Base-by-base conservation (phyloP, 2,113 vertebrate species). In the Lagopus leucura region DNA sequence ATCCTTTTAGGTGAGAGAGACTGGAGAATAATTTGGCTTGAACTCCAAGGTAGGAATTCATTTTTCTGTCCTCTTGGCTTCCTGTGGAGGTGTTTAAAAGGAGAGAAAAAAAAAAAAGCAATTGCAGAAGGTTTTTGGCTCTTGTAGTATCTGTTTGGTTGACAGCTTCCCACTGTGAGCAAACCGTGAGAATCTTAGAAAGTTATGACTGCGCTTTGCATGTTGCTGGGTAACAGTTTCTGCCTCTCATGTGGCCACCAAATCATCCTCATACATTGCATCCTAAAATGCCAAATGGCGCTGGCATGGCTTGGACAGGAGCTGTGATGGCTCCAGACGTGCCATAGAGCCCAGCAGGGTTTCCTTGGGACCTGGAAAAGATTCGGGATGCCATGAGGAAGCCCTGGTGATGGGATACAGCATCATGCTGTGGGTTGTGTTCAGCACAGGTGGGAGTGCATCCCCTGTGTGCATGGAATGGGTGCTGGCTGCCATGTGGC, bases 171-270 rank as follows among this genome's bases (percentile, higher is more conserved):
- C n/a, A 17, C 36, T 60, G 50, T 77, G 60, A 2, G 1, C 25
- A 72, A 93, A n/a, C 75, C 1, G 1, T 10, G 60, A 36, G 47
- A 85, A 21, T 74, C 82, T 77, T 87, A 82, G 81, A 60, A 93
- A 95, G 89, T 95, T 86, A 27, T 65, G 43, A 36, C 45, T 6
- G 11, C 11, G 4, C 64, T 91, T 80, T 79, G 63, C 6, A 0
- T 74, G 92, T 92, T 91, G 87, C 92, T 95, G 89, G 79, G 78
- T 94, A 83, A 90, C 69, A 55, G 61, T 36, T 94, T 80, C 45
- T 85, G 45, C 85, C 88, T 82, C 72, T 89, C 67, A n/a, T 1
- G 0, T 66, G 55, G 73, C 19, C 34, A 27, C 61, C 42, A 76
- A 64, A 63, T 82, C 21, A 15, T 24, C 12, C 17, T 66, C 69